phyloP scores from a whole-genome alignment of 2,113 vertebrate species.

The Martes martes region DNA sequence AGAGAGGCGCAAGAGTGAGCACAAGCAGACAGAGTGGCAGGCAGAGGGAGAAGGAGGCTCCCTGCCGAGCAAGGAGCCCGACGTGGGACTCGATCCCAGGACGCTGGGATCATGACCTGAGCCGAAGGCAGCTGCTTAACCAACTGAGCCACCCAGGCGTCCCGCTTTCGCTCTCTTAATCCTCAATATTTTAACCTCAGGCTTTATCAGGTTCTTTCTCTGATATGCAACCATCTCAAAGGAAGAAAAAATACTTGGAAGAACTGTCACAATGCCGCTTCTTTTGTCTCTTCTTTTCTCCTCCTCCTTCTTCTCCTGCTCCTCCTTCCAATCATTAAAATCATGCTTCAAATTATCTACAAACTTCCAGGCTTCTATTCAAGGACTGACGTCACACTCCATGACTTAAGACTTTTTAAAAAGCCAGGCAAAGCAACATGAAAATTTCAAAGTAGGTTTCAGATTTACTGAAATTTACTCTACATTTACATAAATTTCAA shows the following conservation, averaged over 20 bases:
- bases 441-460: constrained; percentile 52
- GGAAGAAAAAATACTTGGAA: background rate
- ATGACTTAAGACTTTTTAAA: background rate
- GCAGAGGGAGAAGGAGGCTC: no score
- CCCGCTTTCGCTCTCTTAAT: background rate
- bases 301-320: background rate
- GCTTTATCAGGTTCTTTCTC: background rate
- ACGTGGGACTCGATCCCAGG: no score
- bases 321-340: background rate
- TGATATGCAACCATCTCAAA: background rate
- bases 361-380: background rate
- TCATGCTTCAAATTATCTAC: background rate
- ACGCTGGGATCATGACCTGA: no score
- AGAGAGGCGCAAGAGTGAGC: no score
- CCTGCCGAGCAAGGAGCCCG: no score
- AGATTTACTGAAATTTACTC: background rate
- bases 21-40: no score
- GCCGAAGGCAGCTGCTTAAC: no score
- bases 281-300: background rate
- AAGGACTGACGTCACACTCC: background rate
- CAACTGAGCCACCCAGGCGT: no score
- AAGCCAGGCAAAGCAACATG: background rate
- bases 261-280: background rate
- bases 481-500: constrained; percentile 57
- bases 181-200: background rate